Evolutionary conservation across 2,888 invertebrate genomes (phyloP).

Genomic region (Luperina nickerlii): DNA sequence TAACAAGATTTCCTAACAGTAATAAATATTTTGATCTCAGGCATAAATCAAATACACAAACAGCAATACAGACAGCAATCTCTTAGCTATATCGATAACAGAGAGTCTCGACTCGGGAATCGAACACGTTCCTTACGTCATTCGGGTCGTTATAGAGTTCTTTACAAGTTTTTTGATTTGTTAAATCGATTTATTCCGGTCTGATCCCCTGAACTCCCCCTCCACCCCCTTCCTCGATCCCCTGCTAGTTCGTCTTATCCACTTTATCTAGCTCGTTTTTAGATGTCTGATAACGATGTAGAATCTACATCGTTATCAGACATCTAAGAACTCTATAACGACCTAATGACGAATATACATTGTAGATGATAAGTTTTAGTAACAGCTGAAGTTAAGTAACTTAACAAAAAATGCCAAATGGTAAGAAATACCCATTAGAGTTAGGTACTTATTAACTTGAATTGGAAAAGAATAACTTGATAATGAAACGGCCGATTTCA

Average conservation of each 20-base stretch:
- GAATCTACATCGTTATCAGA: no score
- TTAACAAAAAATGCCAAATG: neutral
- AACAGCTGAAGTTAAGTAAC: neutral
- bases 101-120: slow-evolving; percentile 8
- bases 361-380: neutral
- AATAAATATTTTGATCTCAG: slow-evolving; percentile 27
- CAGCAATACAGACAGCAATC: slow-evolving; percentile 8
- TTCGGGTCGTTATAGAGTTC: neutral
- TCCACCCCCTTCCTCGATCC: no score
- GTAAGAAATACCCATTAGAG: neutral
- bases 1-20: slow-evolving; percentile 19
- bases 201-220: no score
- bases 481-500: neutral
- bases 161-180: neutral
- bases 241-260: no score
- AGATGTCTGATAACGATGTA: neutral
- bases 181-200: no score
- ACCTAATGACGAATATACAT: no score
- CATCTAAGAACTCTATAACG: no score
- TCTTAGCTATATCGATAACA: slow-evolving; percentile 17
- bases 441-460: neutral
- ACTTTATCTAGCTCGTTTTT: no score
- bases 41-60: slow-evolving; percentile 29
- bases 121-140: neutral
- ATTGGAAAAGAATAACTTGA: neutral